Evolutionary conservation across 2,797 vertebrate species (phyloP), one percentile per base, ranked within the genome.

Genomic region (Myotis vivesi): DNA sequence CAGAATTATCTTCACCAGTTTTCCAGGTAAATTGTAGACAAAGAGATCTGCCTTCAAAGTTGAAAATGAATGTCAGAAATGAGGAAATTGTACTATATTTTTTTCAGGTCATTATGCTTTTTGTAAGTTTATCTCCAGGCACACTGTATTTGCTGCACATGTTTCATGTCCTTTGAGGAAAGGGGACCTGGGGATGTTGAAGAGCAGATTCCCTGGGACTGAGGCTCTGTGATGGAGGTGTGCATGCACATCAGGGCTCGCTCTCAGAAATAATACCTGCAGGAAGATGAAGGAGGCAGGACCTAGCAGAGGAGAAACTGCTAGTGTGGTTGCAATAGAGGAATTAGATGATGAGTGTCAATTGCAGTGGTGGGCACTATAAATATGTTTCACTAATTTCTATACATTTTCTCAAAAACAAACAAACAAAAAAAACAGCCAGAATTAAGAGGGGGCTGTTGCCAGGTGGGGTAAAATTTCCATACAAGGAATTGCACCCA

Each of bases 1-100:
- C 49, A 77, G 5, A 90, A 92, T 81, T 90, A 4, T 90, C 62
- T 90, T 83, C 23, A 28, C 19, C 57, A 55, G 8, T 68, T 94
- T 94, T 49, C 53, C 20, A 92, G 13, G 25, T 59, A 64, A 66
- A 44, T 77, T 90, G 82, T 49, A 85, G 25, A 77, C 30, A 68
- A 17, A 93, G 49, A 92, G 5, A 46, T 23, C 25, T 64, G 28
- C 5, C 33, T 44, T 94, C 57, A 38, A 85, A 87, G 28, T 72
- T 95, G 28, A 91, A 90, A 46, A 41, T 51, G 2, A 10, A 51
- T 80, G 57, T 57, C 13, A 87, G 20, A 86, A 64, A 82, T 68
- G 23, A 94, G 55, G 36, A 83, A 51, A 80, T 25, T 13, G 17
- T 62, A 6, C 41, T 44, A 23, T 5, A 33, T 51, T 76, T 94